Base-by-base conservation (phyloP, 2,888 invertebrate species). In the Halictus ligatus region DNA sequence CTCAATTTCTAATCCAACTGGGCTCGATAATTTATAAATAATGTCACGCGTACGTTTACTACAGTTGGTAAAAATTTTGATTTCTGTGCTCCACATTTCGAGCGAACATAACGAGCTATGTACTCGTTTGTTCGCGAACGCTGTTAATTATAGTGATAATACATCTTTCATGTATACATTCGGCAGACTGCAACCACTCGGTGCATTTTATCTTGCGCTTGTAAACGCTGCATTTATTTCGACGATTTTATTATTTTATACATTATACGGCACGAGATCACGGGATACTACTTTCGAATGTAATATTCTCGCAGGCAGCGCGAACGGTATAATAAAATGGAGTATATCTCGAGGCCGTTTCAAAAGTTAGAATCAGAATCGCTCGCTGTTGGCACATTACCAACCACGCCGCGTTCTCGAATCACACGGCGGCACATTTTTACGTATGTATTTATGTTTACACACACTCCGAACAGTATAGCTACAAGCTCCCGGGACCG, bases 361-460 rank as follows among this genome's bases (percentile, higher is more conserved):
- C 29, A 73, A 80, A 77, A n/a, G 46, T 85, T 78, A 71, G 18
- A 69, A 3, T 21, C 35, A 40, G 40, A 40, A 69, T 69, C 46
- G 15, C 43, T 15, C 40, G n/a, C 46, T 15, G 40, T 80, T 85
- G 85, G 80, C 83, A 75, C 6, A 25, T 25, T 67, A 8, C 75
- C 83, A 86, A 78, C n/a, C 71, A 43, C 43, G 12, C 60, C 8
- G 69, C 29, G 67, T 40, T 40, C n/a, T 21, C 69, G 21, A 40
- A 35, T 69, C 69, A 21, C 40, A 69, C 21, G 40, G 10, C 1
- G 40, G 21, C n/a, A 69, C 40, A 69, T 21, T 40, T 69, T 69
- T 21, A 43, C 69, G 40, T 21, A 40, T 69, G 40, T 21, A 40
- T 69, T 69, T 69, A 21, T 69, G 69, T 43, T 40, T n/a, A 8